These are phyloP conservation scores for Caenorhabditis auriculariae DNA, from an alignment of 2,888 invertebrate species.

Conservation along the genomic window DNA sequence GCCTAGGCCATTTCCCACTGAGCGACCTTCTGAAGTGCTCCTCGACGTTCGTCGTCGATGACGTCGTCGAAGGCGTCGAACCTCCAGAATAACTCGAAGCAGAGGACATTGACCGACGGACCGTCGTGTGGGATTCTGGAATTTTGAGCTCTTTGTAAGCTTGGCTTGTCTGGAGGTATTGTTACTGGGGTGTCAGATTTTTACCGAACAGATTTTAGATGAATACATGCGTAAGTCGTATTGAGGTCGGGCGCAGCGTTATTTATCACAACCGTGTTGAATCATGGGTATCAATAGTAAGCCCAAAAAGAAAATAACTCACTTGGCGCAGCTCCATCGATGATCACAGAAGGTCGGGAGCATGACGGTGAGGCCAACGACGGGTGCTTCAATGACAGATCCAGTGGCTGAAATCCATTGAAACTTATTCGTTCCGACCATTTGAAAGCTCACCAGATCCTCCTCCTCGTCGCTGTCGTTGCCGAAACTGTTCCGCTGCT, in stretches of 20 bases:
- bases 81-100: no score
- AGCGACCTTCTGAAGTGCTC: slow-evolving; percentile 34
- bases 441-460: slow-evolving; percentile 9
- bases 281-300: no score
- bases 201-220: no score
- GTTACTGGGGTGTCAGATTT: no score
- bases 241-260: no score
- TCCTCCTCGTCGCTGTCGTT: no score
- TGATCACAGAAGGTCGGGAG: slow-evolving; percentile 25
- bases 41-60: slow-evolving; percentile 23
- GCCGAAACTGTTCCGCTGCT: no score
- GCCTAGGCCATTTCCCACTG: slow-evolving; percentile 38
- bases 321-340: slow-evolving; percentile 15
- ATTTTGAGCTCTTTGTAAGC: background rate
- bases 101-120: slow-evolving; percentile 27
- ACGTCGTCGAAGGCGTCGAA: slow-evolving; percentile 12
- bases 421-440: background rate
- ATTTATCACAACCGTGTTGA: no score
- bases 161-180: no score
- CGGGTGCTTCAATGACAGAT: slow-evolving; percentile 14
- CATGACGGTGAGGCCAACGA: slow-evolving; percentile 16
- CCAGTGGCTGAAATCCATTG: slow-evolving; percentile 31
- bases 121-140: slow-evolving; percentile 15
- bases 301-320: no score
- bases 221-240: no score